Evolutionary conservation across 2,113 vertebrate species (phyloP).

Genomic region (Carollia perspicillata): DNA sequence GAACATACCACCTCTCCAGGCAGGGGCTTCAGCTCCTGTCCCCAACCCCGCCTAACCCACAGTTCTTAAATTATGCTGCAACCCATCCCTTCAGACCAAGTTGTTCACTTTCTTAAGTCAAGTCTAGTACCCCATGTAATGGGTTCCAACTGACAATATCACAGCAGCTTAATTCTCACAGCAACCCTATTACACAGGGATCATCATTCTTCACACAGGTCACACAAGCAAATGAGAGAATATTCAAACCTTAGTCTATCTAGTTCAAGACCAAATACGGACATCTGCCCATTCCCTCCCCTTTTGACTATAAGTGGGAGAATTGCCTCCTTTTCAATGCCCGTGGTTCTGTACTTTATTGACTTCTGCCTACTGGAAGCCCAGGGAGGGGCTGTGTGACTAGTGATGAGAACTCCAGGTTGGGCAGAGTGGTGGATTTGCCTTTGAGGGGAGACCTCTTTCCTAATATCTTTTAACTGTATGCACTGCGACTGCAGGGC

Average conservation of each 20-base stretch:
- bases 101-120: background rate
- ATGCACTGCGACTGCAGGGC: background rate
- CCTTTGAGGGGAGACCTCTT: background rate
- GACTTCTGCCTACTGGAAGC: background rate
- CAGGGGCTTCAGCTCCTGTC: background rate
- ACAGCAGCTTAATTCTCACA: background rate
- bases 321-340: background rate
- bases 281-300: background rate
- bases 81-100: background rate
- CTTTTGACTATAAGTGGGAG: background rate
- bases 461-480: background rate
- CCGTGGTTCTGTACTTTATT: rapidly evolving
- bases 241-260: background rate
- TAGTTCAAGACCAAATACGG: background rate
- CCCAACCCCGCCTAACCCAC: background rate
- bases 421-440: background rate
- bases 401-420: background rate
- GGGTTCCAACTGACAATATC: background rate
- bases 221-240: background rate
- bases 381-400: background rate
- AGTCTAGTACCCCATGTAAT: background rate
- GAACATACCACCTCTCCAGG: background rate
- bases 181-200: background rate
- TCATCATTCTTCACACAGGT: background rate
- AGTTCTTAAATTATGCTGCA: too few species aligned